A percentile compares a stretch with the other conserved stretches of the same genome.
Evolutionary conservation across 2,113 vertebrate species (phyloP).

Genomic region (Carassius carassius): DNA sequence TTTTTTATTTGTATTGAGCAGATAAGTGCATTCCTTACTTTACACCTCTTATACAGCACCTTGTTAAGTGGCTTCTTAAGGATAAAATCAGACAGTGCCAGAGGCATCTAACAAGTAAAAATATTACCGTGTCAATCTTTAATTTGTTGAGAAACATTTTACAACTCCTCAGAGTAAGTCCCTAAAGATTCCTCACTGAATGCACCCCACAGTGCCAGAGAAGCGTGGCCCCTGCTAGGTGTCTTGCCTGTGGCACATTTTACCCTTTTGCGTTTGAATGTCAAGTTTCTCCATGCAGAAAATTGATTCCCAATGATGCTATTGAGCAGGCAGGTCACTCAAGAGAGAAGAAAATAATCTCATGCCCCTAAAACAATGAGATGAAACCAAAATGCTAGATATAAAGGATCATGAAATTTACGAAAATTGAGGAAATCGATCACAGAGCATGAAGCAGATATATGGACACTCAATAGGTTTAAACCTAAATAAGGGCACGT

Average conservation of each 20-base stretch:
- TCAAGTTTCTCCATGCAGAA: constrained; percentile 63
- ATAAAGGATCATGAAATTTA: constrained; percentile 50
- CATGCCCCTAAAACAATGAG: constrained; percentile 34
- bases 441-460: constrained; percentile 17
- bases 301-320: constrained; percentile 63
- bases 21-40: background rate
- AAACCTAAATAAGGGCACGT: constrained; percentile 4
- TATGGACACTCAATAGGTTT: background rate
- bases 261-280: constrained; percentile 64
- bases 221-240: constrained; percentile 44
- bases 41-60: background rate
- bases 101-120: background rate
- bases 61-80: background rate
- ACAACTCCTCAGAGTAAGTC: constrained; percentile 2
- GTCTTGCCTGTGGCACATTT: constrained; percentile 58
- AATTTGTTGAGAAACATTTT: constrained; percentile 20
- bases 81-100: background rate
- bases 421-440: constrained; percentile 41
- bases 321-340: constrained; percentile 56
- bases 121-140: constrained; percentile 1
- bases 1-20: background rate
- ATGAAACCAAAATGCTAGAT: constrained; percentile 40
- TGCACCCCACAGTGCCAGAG: constrained; percentile 40
- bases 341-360: constrained; percentile 51
- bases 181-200: constrained; percentile 42